Percentiles rank a stretch among this genome's conserved stretches.
These are phyloP conservation scores for Mastigias papua DNA, from an alignment of 30 jellyfish, hydroid and myxozoan species.

Conservation along the genomic window DNA sequence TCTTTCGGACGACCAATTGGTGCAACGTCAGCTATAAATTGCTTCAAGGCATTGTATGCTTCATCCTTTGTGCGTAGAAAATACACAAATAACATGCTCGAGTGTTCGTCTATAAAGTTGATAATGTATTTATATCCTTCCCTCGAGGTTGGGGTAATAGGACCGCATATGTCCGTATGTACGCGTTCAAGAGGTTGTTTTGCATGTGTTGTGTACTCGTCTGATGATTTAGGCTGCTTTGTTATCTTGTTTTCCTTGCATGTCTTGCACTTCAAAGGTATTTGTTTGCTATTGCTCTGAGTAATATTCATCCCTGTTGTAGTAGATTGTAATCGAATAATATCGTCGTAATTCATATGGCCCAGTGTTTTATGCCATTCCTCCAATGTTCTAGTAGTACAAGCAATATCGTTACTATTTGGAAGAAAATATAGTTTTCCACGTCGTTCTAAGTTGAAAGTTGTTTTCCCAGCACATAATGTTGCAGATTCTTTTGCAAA, in stretches of 20 bases:
- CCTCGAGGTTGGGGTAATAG: conserved; percentile 45
- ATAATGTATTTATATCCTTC: conserved; percentile 66
- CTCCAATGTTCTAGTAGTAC: conserved; percentile 32
- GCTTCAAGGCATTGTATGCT: neutral
- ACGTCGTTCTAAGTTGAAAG: conserved; percentile 15
- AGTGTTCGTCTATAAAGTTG: conserved; percentile 54
- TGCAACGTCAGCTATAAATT: neutral
- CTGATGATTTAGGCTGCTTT: conserved; percentile 18
- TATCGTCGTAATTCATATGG: conserved; percentile 62
- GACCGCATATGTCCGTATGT: conserved; percentile 58
- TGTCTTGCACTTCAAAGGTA: conserved; percentile 19
- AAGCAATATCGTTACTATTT: conserved; percentile 1
- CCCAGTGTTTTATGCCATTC: conserved; percentile 65
- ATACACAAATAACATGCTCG: conserved; percentile 51
- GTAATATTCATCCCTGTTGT: conserved; percentile 61
- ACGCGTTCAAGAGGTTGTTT: conserved; percentile 57
- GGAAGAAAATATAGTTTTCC: conserved; percentile 60
- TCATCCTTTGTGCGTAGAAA: conserved; percentile 12
- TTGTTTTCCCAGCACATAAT: conserved; percentile 14
- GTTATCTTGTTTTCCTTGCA: conserved; percentile 67
- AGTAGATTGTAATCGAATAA: conserved; percentile 20
- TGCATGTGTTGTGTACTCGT: conserved; percentile 23
- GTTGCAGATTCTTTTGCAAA: conserved; percentile 26
- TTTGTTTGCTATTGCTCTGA: conserved; percentile 7
- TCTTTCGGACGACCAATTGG: neutral